Evolutionary conservation across 2,888 invertebrate species (phyloP).

Genomic region (Scelioninae gen. 1): DNA sequence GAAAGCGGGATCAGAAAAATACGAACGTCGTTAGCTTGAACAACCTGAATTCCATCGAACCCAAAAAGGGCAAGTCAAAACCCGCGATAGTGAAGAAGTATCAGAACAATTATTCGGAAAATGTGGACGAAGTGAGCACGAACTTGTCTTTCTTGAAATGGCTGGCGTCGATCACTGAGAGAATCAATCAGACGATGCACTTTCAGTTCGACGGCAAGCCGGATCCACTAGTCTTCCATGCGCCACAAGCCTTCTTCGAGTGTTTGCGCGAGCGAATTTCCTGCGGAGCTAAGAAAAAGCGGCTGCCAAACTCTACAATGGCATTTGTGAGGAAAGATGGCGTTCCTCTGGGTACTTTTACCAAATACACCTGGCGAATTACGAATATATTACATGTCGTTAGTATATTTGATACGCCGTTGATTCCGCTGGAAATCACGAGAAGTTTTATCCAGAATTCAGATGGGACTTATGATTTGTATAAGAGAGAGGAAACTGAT

Average conservation of each 20-base stretch:
- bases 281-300: conserved; percentile 87
- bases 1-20: conserved; percentile 80
- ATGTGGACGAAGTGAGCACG: conserved; percentile 80
- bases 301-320: conserved; percentile 88
- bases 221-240: conserved; percentile 89
- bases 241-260: conserved; percentile 89
- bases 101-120: conserved; percentile 76
- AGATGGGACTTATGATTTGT: conserved; percentile 86
- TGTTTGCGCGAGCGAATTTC: conserved; percentile 90
- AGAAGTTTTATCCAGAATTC: conserved; percentile 87
- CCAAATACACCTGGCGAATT: conserved; percentile 90
- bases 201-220: conserved; percentile 88
- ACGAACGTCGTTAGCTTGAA: conserved; percentile 74
- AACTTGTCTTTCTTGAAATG: conserved; percentile 88
- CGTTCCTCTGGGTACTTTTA: conserved; percentile 88
- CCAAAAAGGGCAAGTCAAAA: conserved; percentile 79
- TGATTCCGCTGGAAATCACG: conserved; percentile 87
- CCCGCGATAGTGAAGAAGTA: conserved; percentile 78
- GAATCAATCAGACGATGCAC: conserved; percentile 90
- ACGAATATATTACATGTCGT: conserved; percentile 89
- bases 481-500: conserved; percentile 82
- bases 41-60: conserved; percentile 80
- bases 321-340: conserved; percentile 87
- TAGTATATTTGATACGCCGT: conserved; percentile 89
- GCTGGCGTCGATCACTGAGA: conserved; percentile 91